Conservation (phyloP, 2,797 vertebrate genomes). For the Margarornis squamiger region DNA sequence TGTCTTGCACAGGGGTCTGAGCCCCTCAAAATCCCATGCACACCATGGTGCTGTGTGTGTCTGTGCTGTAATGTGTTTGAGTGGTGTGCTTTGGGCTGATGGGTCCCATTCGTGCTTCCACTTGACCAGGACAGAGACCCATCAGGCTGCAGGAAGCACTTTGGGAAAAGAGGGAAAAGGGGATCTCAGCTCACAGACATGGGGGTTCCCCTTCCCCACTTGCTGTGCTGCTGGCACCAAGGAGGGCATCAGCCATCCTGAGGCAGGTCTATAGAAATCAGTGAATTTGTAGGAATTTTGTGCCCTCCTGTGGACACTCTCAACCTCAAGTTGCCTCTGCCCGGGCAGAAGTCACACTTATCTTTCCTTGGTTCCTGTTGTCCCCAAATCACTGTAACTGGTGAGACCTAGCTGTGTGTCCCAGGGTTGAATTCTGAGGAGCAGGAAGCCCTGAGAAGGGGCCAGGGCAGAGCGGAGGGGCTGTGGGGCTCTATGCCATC, state of each 20-base stretch:
- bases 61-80: background rate
- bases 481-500: background rate
- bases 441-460: background rate
- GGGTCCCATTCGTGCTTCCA: background rate
- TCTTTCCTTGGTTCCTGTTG: background rate
- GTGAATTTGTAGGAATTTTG: background rate
- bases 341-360: background rate
- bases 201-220: background rate
- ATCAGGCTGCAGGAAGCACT: background rate
- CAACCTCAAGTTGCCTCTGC: background rate
- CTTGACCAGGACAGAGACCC: background rate
- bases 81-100: background rate
- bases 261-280: background rate
- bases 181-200: background rate
- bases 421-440: background rate
- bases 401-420: background rate
- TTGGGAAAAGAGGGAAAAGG: background rate
- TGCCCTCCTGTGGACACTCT: background rate
- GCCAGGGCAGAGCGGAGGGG: background rate
- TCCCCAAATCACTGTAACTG: background rate
- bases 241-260: background rate
- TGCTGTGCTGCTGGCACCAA: background rate
- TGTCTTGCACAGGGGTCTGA: background rate
- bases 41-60: background rate
- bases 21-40: fast-evolving